These are phyloP conservation scores for Drymodes brunneopygia DNA, from an alignment of 2,113 vertebrate species.

Conservation along the genomic window DNA sequence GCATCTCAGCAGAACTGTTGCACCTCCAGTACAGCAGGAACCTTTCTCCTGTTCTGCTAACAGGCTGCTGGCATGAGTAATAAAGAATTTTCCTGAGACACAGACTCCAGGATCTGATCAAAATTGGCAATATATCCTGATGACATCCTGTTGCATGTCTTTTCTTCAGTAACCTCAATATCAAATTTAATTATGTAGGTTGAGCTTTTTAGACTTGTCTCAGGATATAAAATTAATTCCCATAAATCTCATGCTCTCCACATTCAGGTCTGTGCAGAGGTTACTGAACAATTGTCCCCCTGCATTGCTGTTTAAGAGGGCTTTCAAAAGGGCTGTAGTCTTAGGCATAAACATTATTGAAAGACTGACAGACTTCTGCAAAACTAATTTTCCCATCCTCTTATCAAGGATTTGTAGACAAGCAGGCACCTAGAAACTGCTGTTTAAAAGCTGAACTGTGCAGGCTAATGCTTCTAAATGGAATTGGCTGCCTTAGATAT, in stretches of 20 bases:
- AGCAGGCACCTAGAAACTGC: conserved; percentile 35
- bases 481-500: conserved; percentile 45
- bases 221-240: conserved; percentile 54
- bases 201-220: conserved; percentile 55
- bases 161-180: conserved; percentile 39
- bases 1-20: background rate
- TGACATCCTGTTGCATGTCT: conserved; percentile 6
- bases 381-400: conserved; percentile 63
- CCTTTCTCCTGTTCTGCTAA: background rate
- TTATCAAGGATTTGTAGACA: conserved; percentile 64
- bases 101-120: background rate
- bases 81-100: background rate
- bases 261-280: conserved; percentile 10
- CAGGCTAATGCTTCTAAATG: conserved; percentile 55
- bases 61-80: background rate
- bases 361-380: conserved; percentile 51
- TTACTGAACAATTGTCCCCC: conserved; percentile 18
- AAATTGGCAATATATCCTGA: conserved; percentile 37
- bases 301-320: background rate
- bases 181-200: conserved; percentile 52
- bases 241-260: conserved; percentile 30
- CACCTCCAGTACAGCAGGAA: background rate
- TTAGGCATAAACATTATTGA: conserved; percentile 32
- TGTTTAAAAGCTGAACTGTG: conserved; percentile 43
- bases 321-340: conserved; percentile 8